Conservation (phyloP, 2,888 invertebrate species). For the Biston stratarius region DNA sequence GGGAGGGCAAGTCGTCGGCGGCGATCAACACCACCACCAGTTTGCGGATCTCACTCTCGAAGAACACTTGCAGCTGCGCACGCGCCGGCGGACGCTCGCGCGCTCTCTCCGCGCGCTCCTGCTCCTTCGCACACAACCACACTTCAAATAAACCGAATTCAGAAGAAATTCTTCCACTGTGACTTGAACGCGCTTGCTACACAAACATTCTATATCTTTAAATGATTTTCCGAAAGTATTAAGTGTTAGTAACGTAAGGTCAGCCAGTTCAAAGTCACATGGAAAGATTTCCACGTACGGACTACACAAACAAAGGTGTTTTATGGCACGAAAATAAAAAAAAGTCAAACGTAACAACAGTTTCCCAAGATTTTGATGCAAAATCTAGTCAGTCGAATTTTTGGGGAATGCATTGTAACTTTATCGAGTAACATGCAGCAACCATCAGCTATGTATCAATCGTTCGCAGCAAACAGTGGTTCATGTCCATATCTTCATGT, state of each 20-base stretch:
- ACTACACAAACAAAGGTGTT: slow-evolving; percentile 33
- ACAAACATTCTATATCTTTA: background rate
- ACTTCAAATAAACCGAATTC: slow-evolving; percentile 31
- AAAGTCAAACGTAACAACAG: slow-evolving; percentile 45
- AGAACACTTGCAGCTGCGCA: slow-evolving; percentile 95
- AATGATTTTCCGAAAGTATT: background rate
- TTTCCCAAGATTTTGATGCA: slow-evolving; percentile 66
- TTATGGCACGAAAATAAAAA: slow-evolving; percentile 32
- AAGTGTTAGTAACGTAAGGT: background rate
- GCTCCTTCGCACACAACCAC: slow-evolving; percentile 67
- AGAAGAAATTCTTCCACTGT: slow-evolving; percentile 41
- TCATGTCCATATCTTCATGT: slow-evolving; percentile 63
- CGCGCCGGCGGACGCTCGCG: slow-evolving; percentile 91
- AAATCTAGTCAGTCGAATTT: slow-evolving; percentile 66
- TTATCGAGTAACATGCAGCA: slow-evolving; percentile 80
- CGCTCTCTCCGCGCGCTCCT: slow-evolving; percentile 76
- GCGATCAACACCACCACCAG: slow-evolving; percentile 94
- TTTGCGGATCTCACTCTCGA: slow-evolving; percentile 93
- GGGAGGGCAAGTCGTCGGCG: slow-evolving; percentile 92
- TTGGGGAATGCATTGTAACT: slow-evolving; percentile 72
- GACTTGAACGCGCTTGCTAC: slow-evolving; percentile 19
- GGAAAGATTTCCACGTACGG: slow-evolving; percentile 33
- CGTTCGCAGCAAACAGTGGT: slow-evolving; percentile 63
- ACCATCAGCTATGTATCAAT: slow-evolving; percentile 69
- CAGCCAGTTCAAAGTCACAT: slow-evolving; percentile 46